Base-by-base conservation (phyloP, 2,888 invertebrate genomes). In the Papilio elwesi region DNA sequence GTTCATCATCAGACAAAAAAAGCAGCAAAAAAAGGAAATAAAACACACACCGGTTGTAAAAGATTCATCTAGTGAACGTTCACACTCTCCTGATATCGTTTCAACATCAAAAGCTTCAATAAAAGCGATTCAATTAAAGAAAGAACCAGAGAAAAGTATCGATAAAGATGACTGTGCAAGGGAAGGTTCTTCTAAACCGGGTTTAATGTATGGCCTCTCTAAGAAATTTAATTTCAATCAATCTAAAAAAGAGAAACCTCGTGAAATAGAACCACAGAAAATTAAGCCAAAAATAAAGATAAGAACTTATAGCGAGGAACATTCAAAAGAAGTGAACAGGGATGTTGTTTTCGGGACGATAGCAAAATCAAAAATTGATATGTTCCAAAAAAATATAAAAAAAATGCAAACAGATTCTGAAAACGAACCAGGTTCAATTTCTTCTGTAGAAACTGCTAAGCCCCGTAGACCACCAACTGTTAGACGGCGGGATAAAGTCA, bases 361-460 rank as follows among this genome's bases (percentile, higher is more conserved):
- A 81, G 94, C 94, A 0, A 93, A 91, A 80, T 85, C 87, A 0
- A 92, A 91, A 79, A 94, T 94, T 7, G 93, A 94, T 75, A 88
- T 93, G 88, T 94, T 94, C 71, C 94, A 94, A 85, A 93, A 91
- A 76, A 90, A 92, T 73, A 91, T 94, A 75, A 84, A 82, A 74
- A 90, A 90, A 78, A 83, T 86, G 2, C 90, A 93, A 76, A 84
- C 91, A 0, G 92, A 92, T 75, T 90, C 92, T 0, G 91, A 93
- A 68, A 84, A 82, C n/a, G 59, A 62, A 62, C 6, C 43, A 43
- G 59, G 88, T 76, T 91, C 91, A 0, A 71, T 88, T 15, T 86
- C 87, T 0, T 90, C 90, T 8, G 84, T 85, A 0, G 86, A 87
- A 76, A 87, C 85, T 6, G 87, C 49, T 6, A 70, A 26, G 10